Conservation (phyloP, 2,113 vertebrate species). For the Rhinoptilus africanus region DNA sequence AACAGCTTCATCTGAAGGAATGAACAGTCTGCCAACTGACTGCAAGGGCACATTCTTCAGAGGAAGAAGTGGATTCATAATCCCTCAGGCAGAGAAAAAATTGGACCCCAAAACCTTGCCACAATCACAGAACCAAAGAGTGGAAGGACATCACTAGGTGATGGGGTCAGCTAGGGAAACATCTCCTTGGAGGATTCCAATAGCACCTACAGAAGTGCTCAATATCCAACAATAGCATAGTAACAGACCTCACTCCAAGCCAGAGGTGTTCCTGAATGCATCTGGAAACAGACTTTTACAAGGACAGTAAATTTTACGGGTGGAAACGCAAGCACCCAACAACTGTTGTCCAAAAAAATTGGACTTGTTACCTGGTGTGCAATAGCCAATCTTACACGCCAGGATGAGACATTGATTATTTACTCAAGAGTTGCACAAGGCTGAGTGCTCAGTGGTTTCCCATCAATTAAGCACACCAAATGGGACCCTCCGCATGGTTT, state of each 20-base stretch:
- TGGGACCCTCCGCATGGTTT: background rate
- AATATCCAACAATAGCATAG: background rate
- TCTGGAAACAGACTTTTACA: background rate
- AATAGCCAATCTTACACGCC: background rate
- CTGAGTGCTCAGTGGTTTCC: background rate
- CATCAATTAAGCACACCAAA: background rate
- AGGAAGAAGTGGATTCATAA: background rate
- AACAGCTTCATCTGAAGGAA: background rate
- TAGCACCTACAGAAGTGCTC: background rate
- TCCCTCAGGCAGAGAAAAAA: background rate
- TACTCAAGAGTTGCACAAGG: background rate
- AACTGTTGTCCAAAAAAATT: background rate
- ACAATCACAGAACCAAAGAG: background rate
- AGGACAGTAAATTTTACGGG: background rate
- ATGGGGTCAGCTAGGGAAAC: background rate
- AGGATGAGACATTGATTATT: background rate
- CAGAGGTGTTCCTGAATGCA: background rate
- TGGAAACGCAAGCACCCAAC: background rate
- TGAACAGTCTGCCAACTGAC: background rate
- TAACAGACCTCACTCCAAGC: background rate
- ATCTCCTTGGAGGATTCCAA: background rate
- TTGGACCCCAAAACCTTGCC: background rate
- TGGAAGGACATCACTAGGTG: background rate
- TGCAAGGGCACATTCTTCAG: background rate
- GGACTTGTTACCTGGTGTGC: background rate